Conservation (phyloP, 1,140 invertebrate genomes). For the Euwallacea fornicatus region DNA sequence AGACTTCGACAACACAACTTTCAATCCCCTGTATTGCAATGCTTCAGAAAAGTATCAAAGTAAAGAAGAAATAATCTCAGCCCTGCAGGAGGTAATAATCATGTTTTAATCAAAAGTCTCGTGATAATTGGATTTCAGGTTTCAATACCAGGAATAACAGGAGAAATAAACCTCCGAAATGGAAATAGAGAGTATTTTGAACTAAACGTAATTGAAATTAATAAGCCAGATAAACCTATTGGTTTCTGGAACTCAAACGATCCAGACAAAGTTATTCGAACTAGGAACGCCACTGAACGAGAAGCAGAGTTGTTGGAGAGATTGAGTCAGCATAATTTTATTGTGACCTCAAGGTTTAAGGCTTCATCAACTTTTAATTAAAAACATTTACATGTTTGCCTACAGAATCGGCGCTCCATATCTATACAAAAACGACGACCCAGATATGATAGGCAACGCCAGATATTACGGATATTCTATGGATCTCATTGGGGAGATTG, state of each 20-base stretch:
- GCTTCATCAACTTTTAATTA: neutral
- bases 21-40: conserved; percentile 61
- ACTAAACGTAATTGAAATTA: conserved; percentile 36
- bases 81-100: conserved; percentile 19
- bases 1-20: conserved; percentile 42
- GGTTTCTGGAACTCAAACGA: conserved; percentile 40
- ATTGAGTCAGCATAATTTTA: conserved; percentile 11
- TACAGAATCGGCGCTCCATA: conserved; percentile 74
- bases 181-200: no score
- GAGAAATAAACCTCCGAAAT: conserved; percentile 42
- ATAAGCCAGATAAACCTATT: conserved; percentile 35
- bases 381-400: neutral
- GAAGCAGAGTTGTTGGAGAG: conserved; percentile 38
- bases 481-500: conserved; percentile 77
- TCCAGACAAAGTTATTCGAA: conserved; percentile 35
- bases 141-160: conserved; percentile 37
- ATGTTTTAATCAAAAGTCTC: neutral
- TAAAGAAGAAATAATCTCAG: conserved; percentile 35
- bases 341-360: conserved; percentile 50
- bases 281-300: conserved; percentile 40
- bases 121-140: conserved; percentile 29
- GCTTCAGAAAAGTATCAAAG: conserved; percentile 34
- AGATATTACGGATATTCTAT: conserved; percentile 79
- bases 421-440: conserved; percentile 60
- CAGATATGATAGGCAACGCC: conserved; percentile 57